A percentile compares a stretch with the other conserved stretches of the same genome.
These are phyloP conservation scores for Catharus bicknelli DNA, from an alignment of 2,113 vertebrate genomes.

Conservation along the genomic window DNA sequence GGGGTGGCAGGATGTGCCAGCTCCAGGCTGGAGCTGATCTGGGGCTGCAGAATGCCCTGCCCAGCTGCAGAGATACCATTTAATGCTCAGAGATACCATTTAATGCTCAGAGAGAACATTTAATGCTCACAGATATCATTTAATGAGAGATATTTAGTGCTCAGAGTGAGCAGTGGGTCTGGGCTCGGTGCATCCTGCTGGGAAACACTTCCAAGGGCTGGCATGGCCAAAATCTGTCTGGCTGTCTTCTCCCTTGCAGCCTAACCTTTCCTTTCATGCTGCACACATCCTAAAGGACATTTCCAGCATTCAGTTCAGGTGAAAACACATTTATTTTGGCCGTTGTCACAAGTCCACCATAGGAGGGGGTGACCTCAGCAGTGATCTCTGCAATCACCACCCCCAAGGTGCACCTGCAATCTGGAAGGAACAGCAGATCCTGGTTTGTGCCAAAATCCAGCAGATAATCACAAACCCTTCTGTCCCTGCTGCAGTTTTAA, in stretches of 20 bases:
- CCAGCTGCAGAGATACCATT: slow-evolving; percentile 33
- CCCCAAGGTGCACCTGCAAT: background rate
- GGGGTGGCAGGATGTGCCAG: background rate
- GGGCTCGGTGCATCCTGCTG: accelerated
- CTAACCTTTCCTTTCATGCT: background rate
- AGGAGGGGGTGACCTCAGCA: background rate
- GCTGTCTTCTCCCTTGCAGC: background rate
- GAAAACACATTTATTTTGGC: background rate
- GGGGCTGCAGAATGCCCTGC: background rate
- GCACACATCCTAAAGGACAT: background rate
- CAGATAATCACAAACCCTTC: background rate
- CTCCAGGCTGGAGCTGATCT: background rate
- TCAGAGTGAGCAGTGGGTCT: background rate
- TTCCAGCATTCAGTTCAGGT: background rate
- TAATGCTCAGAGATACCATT: background rate
- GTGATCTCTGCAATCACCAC: background rate
- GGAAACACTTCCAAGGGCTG: background rate
- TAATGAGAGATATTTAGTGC: background rate
- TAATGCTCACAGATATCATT: background rate
- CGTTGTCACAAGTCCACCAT: accelerated
- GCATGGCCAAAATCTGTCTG: background rate
- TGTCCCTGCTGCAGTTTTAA: background rate
- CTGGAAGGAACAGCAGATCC: background rate
- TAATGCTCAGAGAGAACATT: background rate
- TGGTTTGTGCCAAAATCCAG: background rate